Percentiles rank a stretch among this genome's conserved stretches.
phyloP scores from a whole-genome alignment of 2,797 vertebrate genomes.

The Rhinichthys osculus region DNA sequence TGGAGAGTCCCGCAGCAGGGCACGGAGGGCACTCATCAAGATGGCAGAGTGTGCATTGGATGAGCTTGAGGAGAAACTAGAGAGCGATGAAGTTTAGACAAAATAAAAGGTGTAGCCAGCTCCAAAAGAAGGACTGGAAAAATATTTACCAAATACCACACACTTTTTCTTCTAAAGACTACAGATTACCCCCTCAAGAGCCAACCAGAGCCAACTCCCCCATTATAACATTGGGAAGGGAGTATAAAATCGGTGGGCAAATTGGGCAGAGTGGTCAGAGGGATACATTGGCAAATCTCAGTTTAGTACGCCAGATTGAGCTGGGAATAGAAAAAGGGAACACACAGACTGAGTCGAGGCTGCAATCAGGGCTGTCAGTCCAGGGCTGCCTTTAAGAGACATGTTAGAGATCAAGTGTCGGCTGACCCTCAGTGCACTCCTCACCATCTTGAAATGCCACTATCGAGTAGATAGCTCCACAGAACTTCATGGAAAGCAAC shows the following conservation, averaged over 20 bases:
- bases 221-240: background rate
- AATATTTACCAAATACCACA: background rate
- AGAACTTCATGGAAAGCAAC: conserved; percentile 36
- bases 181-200: background rate
- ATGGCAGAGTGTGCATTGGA: background rate
- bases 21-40: conserved; percentile 24
- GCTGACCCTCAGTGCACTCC: background rate
- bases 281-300: conserved; percentile 27
- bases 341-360: conserved; percentile 11
- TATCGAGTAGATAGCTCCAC: conserved; percentile 34
- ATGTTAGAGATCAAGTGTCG: conserved; percentile 33
- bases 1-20: background rate
- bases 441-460: conserved; percentile 29
- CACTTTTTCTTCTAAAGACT: rapidly evolving
- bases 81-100: background rate
- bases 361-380: conserved; percentile 19
- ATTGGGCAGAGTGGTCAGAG: conserved; percentile 30
- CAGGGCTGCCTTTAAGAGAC: conserved; percentile 31
- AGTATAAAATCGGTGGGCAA: background rate
- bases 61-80: background rate
- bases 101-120: background rate
- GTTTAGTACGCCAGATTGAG: conserved; percentile 27
- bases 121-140: background rate
- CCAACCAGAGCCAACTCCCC: background rate
- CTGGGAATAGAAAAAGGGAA: background rate